Conservation (phyloP, 2,113 vertebrate genomes). For the Nothocercus julius region DNA sequence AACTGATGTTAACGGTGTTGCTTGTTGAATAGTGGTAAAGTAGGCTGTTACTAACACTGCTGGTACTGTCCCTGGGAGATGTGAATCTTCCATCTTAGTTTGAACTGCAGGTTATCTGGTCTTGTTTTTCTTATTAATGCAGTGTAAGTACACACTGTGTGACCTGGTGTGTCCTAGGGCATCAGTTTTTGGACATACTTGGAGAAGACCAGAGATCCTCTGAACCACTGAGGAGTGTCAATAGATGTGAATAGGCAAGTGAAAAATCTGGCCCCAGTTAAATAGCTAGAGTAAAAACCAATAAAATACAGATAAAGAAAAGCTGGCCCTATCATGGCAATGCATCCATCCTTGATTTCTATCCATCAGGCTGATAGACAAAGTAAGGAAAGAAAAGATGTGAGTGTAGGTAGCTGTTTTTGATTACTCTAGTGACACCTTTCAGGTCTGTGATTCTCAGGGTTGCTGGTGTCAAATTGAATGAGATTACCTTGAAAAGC, state of each 20-base stretch:
- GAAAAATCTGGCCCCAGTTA: neutral
- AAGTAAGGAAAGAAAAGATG: neutral
- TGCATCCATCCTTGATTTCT: neutral
- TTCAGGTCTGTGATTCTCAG: neutral
- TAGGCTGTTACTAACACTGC: neutral
- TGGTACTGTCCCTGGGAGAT: neutral
- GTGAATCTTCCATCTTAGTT: neutral
- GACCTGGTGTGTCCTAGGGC: neutral
- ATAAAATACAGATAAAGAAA: neutral
- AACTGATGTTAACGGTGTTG: neutral
- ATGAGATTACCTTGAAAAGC: neutral
- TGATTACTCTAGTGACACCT: neutral
- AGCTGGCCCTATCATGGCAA: neutral
- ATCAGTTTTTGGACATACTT: neutral
- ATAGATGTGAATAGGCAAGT: neutral
- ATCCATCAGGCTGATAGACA: neutral
- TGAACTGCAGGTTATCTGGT: neutral
- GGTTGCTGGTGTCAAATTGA: neutral
- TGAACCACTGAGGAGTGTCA: neutral
- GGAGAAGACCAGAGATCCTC: neutral
- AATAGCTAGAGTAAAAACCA: neutral
- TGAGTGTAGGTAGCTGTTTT: accelerated
- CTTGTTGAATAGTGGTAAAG: neutral
- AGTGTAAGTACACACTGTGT: neutral
- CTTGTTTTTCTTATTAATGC: neutral